Percentiles rank a stretch among this genome's conserved stretches.
phyloP scores from a whole-genome alignment of 2,888 invertebrate species.

The Scaptomyza polygonia region DNA sequence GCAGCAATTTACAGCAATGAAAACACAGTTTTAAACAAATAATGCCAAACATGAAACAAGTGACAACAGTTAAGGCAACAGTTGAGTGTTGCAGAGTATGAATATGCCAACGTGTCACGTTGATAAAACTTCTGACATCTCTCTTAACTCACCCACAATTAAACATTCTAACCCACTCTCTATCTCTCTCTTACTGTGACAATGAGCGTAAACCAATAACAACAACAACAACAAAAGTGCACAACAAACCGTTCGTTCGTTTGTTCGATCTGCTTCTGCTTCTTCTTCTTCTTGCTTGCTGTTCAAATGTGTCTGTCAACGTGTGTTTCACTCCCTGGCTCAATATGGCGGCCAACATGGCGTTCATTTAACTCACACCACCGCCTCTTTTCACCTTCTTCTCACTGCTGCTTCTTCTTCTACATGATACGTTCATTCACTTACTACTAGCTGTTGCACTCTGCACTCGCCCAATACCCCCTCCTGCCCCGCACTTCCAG shows the following conservation, averaged over 20 bases:
- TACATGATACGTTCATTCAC: constrained; percentile 51
- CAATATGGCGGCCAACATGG: constrained; percentile 82
- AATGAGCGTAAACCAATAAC: constrained; percentile 43
- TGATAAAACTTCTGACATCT: constrained; percentile 11
- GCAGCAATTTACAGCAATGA: constrained; percentile 75
- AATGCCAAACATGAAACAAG: constrained; percentile 68
- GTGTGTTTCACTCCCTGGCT: constrained; percentile 58
- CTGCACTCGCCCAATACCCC: constrained; percentile 8
- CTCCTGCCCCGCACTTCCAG: constrained; percentile 1
- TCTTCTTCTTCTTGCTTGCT: constrained; percentile 23
- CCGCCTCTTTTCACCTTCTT: background rate
- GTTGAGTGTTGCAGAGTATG: constrained; percentile 32
- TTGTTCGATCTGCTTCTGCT: background rate
- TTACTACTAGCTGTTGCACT: constrained; percentile 35
- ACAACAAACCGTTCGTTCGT: constrained; percentile 39
- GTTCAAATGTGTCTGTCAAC: constrained; percentile 64
- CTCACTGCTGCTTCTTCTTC: background rate
- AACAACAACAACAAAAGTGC: constrained; percentile 44
- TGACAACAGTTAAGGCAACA: constrained; percentile 58
- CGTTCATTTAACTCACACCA: constrained; percentile 67
- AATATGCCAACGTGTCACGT: constrained; percentile 13
- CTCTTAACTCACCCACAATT: background rate
- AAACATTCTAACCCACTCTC: background rate
- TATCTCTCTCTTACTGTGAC: constrained; percentile 46
- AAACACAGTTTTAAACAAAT: constrained; percentile 75